Percentiles rank a stretch among this genome's conserved stretches.
Conservation (phyloP, 2,888 invertebrate genomes). For the Lasioglossum malachurum region DNA sequence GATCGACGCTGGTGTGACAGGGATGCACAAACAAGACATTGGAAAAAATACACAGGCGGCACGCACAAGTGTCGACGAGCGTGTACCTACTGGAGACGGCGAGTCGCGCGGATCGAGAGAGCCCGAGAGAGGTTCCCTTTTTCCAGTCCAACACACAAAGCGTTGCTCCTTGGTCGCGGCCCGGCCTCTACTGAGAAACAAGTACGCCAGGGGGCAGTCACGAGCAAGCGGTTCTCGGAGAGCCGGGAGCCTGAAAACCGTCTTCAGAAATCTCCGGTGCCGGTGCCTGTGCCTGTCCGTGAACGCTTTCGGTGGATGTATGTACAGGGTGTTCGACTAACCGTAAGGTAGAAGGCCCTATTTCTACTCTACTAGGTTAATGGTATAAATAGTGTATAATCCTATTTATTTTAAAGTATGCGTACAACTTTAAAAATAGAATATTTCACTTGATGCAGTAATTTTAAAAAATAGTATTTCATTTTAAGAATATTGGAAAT, state of each 20-base stretch:
- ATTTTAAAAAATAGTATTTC: too few species aligned
- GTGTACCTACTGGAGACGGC: background rate
- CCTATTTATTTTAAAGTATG: too few species aligned
- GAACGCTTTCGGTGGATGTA: constrained; percentile 52
- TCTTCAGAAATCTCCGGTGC: constrained; percentile 60
- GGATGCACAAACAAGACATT: background rate
- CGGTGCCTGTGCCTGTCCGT: constrained; percentile 21
- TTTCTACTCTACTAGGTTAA: background rate
- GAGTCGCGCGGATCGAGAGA: constrained; percentile 15
- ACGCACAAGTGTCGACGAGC: constrained; percentile 12
- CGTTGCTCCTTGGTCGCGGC: constrained; percentile 64
- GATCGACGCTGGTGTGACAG: background rate
- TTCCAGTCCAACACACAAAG: constrained; percentile 54
- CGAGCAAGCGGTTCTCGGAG: constrained; percentile 61
- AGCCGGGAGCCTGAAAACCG: constrained; percentile 61
- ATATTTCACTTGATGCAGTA: too few species aligned
- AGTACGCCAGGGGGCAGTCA: constrained; percentile 70
- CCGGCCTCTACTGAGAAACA: constrained; percentile 69
- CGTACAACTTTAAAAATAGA: too few species aligned
- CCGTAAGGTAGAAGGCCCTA: background rate
- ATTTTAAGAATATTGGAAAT: too few species aligned
- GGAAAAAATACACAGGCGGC: background rate
- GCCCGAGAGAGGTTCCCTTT: constrained; percentile 25
- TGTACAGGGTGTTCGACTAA: constrained; percentile 27
- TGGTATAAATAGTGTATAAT: too few species aligned